These are phyloP conservation scores for Tokudaia muenninki DNA, from an alignment of 2,797 vertebrate species.

Conservation along the genomic window DNA sequence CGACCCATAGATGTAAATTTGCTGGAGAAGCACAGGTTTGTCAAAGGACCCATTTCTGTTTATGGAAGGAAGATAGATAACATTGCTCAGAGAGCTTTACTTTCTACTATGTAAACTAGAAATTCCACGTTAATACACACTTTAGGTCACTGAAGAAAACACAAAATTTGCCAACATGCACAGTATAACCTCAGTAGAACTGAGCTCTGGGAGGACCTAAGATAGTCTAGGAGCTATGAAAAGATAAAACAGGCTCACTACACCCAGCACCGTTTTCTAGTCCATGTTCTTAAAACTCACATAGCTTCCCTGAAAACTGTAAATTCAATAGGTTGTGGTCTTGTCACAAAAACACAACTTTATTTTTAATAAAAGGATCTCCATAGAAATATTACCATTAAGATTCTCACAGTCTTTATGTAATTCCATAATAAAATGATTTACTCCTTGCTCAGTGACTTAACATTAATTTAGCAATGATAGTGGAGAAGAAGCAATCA, in stretches of 20 bases:
- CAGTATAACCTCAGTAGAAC: background rate
- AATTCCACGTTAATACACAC: background rate
- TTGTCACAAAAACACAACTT: slow-evolving; percentile 30
- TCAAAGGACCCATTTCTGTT: background rate
- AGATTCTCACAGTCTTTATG: background rate
- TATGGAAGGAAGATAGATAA: accelerated
- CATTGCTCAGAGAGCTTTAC: background rate
- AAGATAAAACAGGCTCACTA: background rate
- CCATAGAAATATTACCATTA: background rate
- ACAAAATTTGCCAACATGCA: background rate
- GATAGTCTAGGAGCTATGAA: background rate
- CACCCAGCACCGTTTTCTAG: too few species aligned
- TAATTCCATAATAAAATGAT: background rate
- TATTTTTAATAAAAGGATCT: background rate
- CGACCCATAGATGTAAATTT: background rate
- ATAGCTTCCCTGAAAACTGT: background rate
- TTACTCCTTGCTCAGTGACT: background rate
- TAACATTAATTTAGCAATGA: background rate
- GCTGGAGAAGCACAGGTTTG: background rate
- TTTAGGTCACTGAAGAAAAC: background rate
- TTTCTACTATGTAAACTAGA: background rate
- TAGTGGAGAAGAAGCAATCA: background rate
- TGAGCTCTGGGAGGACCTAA: background rate
- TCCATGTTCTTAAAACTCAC: background rate
- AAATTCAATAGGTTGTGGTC: background rate